Evolutionary conservation across 1,140 invertebrate genomes (phyloP), one percentile per base, ranked within the genome.

Genomic region (Antheraea pernyi): DNA sequence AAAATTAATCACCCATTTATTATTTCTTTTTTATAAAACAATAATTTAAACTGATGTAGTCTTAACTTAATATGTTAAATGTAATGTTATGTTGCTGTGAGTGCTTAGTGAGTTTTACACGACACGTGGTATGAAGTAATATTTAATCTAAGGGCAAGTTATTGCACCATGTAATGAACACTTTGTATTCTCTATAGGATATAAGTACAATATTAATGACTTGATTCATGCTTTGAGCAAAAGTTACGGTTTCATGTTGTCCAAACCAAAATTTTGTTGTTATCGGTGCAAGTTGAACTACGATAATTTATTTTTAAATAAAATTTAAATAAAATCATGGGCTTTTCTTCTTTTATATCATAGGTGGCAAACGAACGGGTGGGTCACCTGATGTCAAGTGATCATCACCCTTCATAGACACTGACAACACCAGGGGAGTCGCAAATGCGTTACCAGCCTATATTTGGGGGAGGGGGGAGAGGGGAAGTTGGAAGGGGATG

Each of bases 231-330:
- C 87, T 92, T 91, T 84, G 85, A 84, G 86, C 86, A 78, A 84
- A 88, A 73, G 83, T 86, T 84, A 78, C 73, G 81, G 80, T 86
- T 90, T 88, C 86, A 81, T 82, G 82, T 88, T 87, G 83, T 91
- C 85, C 80, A 82, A 89, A 91, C 83, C 88, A 89, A 91, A 91
- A 90, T 92, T 92, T 88, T 92, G 90, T 92, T 92, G 88, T 92
- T 92, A 92, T 89, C 86, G 88, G 88, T 92, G 88, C 88, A 89
- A 91, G 82, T 90, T 90, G 87, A 90, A 91, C 87, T 88, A 84
- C 79, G 78, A 91, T 92, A 91, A 92, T 92, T 92, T 92, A 92
- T 92, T 92, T 92, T 92, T 92, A 89, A 92, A 91, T 90, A 91
- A 92, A 91, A 89, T 72, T 78, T 78, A 78, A 62, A 65, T 30